Base-by-base conservation (phyloP, 2,797 vertebrate genomes). In the Rhinatrema bivittatum region DNA sequence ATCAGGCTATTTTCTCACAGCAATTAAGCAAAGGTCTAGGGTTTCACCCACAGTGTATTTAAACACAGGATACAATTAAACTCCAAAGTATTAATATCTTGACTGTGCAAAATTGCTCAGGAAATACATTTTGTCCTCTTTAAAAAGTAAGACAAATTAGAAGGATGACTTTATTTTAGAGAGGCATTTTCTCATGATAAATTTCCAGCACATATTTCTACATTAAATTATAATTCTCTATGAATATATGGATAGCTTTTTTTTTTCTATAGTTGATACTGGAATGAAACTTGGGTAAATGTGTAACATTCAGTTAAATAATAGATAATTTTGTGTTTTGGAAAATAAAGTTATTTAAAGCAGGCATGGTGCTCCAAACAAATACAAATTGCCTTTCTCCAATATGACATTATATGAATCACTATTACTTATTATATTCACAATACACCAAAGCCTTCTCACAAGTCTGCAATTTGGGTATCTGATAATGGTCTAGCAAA, bases 1-100 rank as follows among this genome's bases (percentile, higher is more conserved):
- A 86, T 86, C 82, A 78, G 78, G 62, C 77, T 78, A 80, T 80
- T 84, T 85, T 87, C 82, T 87, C 82, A 82, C 76, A 86, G 83
- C 84, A 87, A 84, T 87, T 87, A 87, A 86, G 63, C 68, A 70
- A 71, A 81, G 82, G 83, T 84, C 83, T 81, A 78, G 78, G 75
- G 79, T 87, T 83, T 85, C 83, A 79, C 76, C 83, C 79, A 62
- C 56, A 77, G 83, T 78, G 79, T 82, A 82, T 87, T 87, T 84
- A 84, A 86, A 79, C 77, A 84, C 84, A 86, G 81, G 82, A 85
- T 84, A 87, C 83, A 87, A 85, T 87, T 86, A 85, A 86, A 79
- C 67, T 69, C 78, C 60, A 62, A 76, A 68, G 81, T 85, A 86
- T 85, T 85, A 84, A 86, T 87, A 86, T 80, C 78, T 85, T 71